Conservation (phyloP, 2,888 invertebrate species). For the Athalia circularis region DNA sequence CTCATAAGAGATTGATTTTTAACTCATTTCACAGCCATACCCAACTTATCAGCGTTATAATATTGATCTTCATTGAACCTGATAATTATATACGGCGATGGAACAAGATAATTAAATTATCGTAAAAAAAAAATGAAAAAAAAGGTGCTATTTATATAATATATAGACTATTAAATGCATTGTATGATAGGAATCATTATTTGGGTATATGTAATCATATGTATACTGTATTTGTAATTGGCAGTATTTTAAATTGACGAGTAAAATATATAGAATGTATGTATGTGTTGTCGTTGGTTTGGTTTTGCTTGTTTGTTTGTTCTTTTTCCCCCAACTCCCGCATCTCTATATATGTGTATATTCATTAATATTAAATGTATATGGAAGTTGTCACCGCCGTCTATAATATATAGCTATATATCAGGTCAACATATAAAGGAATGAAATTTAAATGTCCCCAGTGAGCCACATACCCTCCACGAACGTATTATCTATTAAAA, state of each 20-base stretch:
- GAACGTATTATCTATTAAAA: slow-evolving; percentile 67
- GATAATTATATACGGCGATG: neutral
- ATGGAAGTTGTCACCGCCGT: slow-evolving; percentile 7
- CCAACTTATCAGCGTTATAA: neutral
- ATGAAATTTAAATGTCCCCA: slow-evolving; percentile 57
- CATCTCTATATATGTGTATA: no score
- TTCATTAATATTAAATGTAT: neutral
- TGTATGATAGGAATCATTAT: slow-evolving; percentile 64
- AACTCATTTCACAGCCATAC: neutral
- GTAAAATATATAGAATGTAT: neutral
- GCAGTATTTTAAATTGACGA: slow-evolving; percentile 16
- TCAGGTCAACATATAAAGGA: slow-evolving; percentile 32
- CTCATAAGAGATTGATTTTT: neutral
- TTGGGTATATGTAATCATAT: slow-evolving; percentile 1
- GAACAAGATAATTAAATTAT: neutral
- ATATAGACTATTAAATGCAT: slow-evolving; percentile 64
- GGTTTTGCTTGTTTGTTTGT: slow-evolving; percentile 26
- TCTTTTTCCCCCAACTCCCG: neutral
- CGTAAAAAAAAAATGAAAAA: slow-evolving; percentile 41
- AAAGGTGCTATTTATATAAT: slow-evolving; percentile 39
- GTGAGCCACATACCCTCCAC: slow-evolving; percentile 69
- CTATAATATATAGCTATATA: neutral
- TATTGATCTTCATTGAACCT: neutral
- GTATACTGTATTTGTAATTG: slow-evolving; percentile 44
- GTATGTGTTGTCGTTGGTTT: neutral